Base-by-base conservation (phyloP, 2,888 invertebrate genomes). In the Lasioglossum morio region DNA sequence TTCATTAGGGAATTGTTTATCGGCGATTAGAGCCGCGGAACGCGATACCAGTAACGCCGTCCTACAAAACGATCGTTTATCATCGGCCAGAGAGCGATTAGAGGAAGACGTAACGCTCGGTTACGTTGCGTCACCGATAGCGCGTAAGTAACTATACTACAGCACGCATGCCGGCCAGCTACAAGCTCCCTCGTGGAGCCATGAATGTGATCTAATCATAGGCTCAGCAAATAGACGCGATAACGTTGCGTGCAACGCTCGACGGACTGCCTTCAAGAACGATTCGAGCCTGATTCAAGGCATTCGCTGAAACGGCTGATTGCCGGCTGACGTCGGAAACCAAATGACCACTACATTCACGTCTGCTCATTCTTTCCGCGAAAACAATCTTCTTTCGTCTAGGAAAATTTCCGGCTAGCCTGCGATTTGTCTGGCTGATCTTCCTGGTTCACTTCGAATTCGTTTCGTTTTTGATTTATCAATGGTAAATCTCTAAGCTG, bases 41-140 rank as follows among this genome's bases (percentile, higher is more conserved):
- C 80, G 53, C 53, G 80, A 69, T 69, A 75, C 60, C 53, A 23
- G 23, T 23, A 23, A 37, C 69, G 30, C 30, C 43, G n/a, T 53
- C 27, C 70, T 30, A 66, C 43, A 46, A 79, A 79, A 30, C 74
- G 70, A 76, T 70, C 53, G 53, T 79, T 48, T 78, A 43, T 72
- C 40, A 30, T 48, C 7, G 72, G 2, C 8, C 23, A 23, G 23
- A 10, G n/a, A 4, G 8, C 19, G 73, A 30, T 23, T 16, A 30
- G 23, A 53, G 63, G 10, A 63, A 53, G 43, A 57, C 53, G 72
- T 69, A 73, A 82, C 53, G 63, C 37, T 30, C 74, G 66, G 23
- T 53, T 30, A 30, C 34, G 82, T 79, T 82, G 79, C 82, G 79
- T 82, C 82, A 82, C 53, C 53, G 82, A 73, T 82, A 66, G 23